Conservation (phyloP, 2,888 invertebrate genomes). For the Eupithecia centaureata region DNA sequence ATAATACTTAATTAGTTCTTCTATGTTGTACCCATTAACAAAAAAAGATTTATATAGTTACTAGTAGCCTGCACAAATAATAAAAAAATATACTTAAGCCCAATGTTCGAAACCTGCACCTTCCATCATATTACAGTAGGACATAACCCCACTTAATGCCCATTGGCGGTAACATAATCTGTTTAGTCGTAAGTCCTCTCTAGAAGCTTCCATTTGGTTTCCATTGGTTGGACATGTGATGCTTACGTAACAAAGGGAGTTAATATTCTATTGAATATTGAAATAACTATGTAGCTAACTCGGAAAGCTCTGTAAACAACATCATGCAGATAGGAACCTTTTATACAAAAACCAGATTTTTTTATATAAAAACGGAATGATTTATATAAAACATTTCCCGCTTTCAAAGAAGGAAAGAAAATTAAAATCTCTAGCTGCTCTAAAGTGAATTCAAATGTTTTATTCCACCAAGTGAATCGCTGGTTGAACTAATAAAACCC, state of each 20-base stretch:
- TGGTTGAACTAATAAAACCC: conserved; percentile 16
- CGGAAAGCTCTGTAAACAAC: not conserved
- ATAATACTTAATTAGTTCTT: too few species aligned
- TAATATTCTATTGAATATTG: not conserved
- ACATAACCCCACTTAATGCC: conserved; percentile 6
- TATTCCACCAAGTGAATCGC: conserved; percentile 2
- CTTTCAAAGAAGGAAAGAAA: not conserved
- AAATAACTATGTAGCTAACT: not conserved
- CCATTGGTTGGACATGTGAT: not conserved
- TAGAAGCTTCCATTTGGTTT: conserved; percentile 8
- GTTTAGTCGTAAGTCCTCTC: conserved; percentile 7
- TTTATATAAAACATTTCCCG: not conserved
- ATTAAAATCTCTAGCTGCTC: not conserved
- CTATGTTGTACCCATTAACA: too few species aligned
- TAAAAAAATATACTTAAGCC: not conserved
- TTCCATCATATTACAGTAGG: not conserved
- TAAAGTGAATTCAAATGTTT: conserved; percentile 11
- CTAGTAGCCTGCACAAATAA: too few species aligned
- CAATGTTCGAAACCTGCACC: not conserved
- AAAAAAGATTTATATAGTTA: too few species aligned
- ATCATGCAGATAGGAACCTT: too few species aligned
- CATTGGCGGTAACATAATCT: conserved; percentile 3
- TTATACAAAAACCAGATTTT: too few species aligned
- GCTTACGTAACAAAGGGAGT: not conserved
- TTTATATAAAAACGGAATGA: not conserved